These are phyloP conservation scores for Sorex maritimensis DNA, from an alignment of 2,797 vertebrate species.

Conservation along the genomic window DNA sequence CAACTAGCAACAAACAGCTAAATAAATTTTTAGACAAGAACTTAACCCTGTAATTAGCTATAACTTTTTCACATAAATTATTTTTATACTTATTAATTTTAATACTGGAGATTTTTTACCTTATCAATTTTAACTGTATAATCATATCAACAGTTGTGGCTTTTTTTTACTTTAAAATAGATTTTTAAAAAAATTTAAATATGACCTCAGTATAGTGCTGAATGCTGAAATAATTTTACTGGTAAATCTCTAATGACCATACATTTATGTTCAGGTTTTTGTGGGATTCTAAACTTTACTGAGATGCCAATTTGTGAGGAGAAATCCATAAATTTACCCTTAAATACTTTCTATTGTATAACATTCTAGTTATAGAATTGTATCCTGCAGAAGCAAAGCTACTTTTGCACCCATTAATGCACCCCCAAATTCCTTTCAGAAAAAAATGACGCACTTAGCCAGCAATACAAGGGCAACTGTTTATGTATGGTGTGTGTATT, in stretches of 20 bases:
- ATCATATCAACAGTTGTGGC: too few species aligned
- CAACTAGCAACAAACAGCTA: too few species aligned
- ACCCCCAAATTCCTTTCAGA: slow-evolving; percentile 10
- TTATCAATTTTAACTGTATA: too few species aligned
- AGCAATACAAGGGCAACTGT: not conserved
- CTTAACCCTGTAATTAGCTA: too few species aligned
- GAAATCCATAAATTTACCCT: slow-evolving; percentile 19
- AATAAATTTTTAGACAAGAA: too few species aligned
- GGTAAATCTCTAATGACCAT: not conserved
- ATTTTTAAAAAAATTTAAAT: too few species aligned
- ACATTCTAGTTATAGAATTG: slow-evolving; percentile 17
- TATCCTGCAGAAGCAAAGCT: slow-evolving; percentile 1
- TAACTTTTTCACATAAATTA: too few species aligned
- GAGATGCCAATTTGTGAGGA: not conserved
- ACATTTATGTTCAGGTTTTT: not conserved
- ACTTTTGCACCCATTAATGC: not conserved
- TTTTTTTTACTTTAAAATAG: too few species aligned
- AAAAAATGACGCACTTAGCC: not conserved
- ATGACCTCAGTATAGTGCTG: not conserved
- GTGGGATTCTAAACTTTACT: not conserved
- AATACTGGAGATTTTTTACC: too few species aligned
- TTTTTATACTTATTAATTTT: too few species aligned
- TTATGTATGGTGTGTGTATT: slow-evolving; percentile 3
- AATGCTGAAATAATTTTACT: slow-evolving; percentile 21
- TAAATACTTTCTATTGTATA: not conserved